Percentiles rank a stretch among this genome's conserved stretches.
Evolutionary conservation across 2,797 vertebrate species (phyloP).

Genomic region (Melanotaenia maccullochi): DNA sequence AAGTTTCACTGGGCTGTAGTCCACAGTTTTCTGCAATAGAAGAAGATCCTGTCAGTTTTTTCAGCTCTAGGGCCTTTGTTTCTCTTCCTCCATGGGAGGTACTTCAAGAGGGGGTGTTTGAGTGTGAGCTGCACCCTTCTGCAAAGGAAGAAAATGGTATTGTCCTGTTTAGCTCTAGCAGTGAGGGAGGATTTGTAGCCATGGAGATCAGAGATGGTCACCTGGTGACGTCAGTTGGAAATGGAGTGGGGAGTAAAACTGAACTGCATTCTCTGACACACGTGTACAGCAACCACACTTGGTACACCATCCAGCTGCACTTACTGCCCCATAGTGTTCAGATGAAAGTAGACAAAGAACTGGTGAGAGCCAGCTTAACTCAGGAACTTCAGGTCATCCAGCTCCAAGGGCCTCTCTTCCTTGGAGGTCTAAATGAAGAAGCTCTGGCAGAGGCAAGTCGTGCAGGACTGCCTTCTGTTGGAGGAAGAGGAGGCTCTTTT

Average conservation of each 20-base stretch:
- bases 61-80: constrained; percentile 89
- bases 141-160: constrained; percentile 78
- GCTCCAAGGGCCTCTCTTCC: constrained; percentile 82
- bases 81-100: constrained; percentile 85
- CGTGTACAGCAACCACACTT: constrained; percentile 80
- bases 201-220: constrained; percentile 86
- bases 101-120: constrained; percentile 77
- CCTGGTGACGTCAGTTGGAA: constrained; percentile 82
- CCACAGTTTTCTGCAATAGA: constrained; percentile 88
- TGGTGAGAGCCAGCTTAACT: constrained; percentile 75
- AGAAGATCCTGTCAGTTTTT: constrained; percentile 89
- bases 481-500: constrained; percentile 83
- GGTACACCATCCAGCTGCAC: constrained; percentile 85
- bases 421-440: constrained; percentile 86
- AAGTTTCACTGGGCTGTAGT: constrained; percentile 89
- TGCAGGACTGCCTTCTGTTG: constrained; percentile 55
- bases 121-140: constrained; percentile 84
- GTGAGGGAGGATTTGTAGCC: constrained; percentile 82
- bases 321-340: constrained; percentile 80
- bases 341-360: constrained; percentile 84
- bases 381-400: constrained; percentile 70
- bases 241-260: constrained; percentile 69
- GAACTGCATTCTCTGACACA: constrained; percentile 79
- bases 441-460: constrained; percentile 69
- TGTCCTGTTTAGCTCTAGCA: constrained; percentile 86